Percentiles rank a stretch among this genome's conserved stretches.
Conservation (phyloP, 2,797 vertebrate species). For the Helarctos malayanus region DNA sequence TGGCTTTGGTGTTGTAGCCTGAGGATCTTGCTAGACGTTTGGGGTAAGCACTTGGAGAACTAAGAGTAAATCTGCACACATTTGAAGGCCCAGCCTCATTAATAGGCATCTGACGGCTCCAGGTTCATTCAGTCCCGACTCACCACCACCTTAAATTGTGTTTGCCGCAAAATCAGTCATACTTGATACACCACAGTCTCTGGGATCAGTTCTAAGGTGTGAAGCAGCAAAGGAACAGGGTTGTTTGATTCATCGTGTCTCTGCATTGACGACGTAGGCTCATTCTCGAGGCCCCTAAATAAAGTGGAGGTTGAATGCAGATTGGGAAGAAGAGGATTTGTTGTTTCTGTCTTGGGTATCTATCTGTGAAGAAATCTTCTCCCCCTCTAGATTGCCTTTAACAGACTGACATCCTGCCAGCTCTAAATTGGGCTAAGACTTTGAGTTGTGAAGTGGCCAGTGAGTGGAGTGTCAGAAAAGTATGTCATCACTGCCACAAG, state of each 20-base stretch:
- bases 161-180: not conserved
- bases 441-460: not conserved
- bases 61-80: not conserved
- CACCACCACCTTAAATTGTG: not conserved
- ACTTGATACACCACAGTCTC: not conserved
- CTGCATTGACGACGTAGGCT: not conserved
- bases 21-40: not conserved
- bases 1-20: conserved; percentile 12
- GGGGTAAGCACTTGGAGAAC: not conserved
- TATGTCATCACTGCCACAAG: not conserved
- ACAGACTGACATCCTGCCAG: not conserved
- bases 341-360: not conserved
- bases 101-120: not conserved
- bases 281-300: not conserved
- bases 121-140: not conserved
- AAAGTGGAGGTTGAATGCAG: not conserved
- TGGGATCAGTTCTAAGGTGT: conserved; percentile 11
- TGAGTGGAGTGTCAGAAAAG: not conserved
- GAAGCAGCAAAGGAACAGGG: not conserved
- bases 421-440: not conserved
- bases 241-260: not conserved
- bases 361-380: not conserved
- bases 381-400: not conserved
- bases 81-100: not conserved
- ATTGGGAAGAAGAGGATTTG: not conserved